Percentiles rank a stretch among this genome's conserved stretches.
Evolutionary conservation across 2,113 vertebrate species (phyloP).

Genomic region (Bufo bufo): DNA sequence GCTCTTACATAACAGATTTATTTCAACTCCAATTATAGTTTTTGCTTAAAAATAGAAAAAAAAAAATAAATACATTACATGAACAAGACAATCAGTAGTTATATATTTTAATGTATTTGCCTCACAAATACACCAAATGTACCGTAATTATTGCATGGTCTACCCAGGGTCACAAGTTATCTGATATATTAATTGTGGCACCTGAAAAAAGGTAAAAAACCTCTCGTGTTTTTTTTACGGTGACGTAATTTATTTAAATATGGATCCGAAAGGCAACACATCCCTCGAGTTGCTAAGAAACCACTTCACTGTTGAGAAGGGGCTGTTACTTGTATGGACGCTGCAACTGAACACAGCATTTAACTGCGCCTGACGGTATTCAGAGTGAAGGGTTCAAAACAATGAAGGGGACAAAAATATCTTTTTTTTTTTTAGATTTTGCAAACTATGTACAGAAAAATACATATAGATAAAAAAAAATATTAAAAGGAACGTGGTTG

Average conservation of each 20-base stretch:
- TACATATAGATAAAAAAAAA: not conserved
- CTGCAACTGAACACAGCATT: not conserved
- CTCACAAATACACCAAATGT: not conserved
- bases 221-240: not conserved
- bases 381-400: not conserved
- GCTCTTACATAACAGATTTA: not conserved
- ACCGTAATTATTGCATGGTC: not conserved
- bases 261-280: constrained; percentile 25
- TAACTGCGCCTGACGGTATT: not conserved
- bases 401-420: not conserved
- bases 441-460: not conserved
- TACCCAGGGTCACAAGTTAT: not conserved
- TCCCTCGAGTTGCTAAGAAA: constrained; percentile 51
- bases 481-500: not conserved
- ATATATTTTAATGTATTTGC: not conserved
- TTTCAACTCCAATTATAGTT: not conserved
- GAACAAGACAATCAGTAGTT: not conserved
- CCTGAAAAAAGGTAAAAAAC: not conserved
- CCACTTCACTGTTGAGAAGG: constrained; percentile 36
- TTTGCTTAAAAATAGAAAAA: not conserved
- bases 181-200: not conserved
- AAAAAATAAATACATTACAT: not conserved
- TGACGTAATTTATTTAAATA: constrained; percentile 41
- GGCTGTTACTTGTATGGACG: constrained; percentile 20
- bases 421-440: not conserved